Base-by-base conservation (phyloP, 2,888 invertebrate species). In the Eupithecia centaureata region DNA sequence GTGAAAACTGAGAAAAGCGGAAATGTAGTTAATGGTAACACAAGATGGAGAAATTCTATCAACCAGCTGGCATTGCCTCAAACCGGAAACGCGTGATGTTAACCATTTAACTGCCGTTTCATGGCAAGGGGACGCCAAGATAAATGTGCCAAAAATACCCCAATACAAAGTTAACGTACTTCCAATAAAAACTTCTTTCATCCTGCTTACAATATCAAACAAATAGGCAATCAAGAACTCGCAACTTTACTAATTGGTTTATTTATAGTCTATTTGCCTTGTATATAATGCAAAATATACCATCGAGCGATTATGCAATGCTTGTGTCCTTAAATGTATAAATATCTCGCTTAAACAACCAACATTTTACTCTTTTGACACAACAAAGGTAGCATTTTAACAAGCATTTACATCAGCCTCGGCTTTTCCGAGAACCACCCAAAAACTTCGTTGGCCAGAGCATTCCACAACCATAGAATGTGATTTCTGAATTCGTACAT, bases 91-190 rank as follows among this genome's bases (percentile, higher is more conserved):
- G 78, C 79, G 77, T 75, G 81, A 82, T 84, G 82, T 81, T 83
- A 84, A 85, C 80, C 84, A 82, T 86, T 89, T 87, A 86, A 84
- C 82, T 82, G 79, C 77, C 76, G 84, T 86, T 86, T 86, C 80
- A 82, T 79, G 76, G 79, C 77, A 76, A 73, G 73, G 73, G 75
- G 76, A 72, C 79, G 81, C 80, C 77, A 77, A 82, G 79, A 85
- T 79, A 76, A 82, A 85, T 85, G 84, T 81, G 85, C 82, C 84
- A 82, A 84, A 83, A 83, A 82, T 77, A 74, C 77, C 71, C 65
- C 57, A 68, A 15, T 47, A 47, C 18, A 42, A 42, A 18, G 18
- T 27, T 28, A 54, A 15, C 42, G 15, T n/a, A 27, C 8, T 28
- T 15, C 54, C 18, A 18, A 8, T 18, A 54, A 25, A 22, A 27